Percentiles rank a stretch among this genome's conserved stretches.
These are phyloP conservation scores for Drosophila pandora DNA, from an alignment of 1,140 invertebrate species.

Conservation along the genomic window DNA sequence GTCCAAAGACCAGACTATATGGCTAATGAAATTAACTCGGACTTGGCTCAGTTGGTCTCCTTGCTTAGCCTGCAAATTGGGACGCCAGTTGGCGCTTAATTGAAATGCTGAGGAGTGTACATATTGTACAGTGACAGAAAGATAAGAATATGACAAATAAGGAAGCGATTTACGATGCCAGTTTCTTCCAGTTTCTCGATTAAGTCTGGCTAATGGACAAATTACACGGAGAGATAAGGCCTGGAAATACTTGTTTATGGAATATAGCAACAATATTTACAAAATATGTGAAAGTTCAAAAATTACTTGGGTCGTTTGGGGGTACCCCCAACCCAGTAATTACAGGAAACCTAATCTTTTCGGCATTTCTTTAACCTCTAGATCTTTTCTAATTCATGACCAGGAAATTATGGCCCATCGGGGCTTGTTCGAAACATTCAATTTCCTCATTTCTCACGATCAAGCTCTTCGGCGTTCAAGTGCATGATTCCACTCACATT, in stretches of 20 bases:
- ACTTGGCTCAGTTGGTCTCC: constrained; percentile 23
- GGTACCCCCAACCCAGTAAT: background rate
- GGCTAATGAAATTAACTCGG: constrained; percentile 48
- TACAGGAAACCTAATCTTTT: background rate
- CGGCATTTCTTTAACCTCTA: background rate
- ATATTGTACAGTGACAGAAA: constrained; percentile 8
- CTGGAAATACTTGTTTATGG: background rate
- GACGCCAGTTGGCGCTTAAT: constrained; percentile 37
- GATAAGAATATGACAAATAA: constrained; percentile 47
- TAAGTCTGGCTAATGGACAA: constrained; percentile 29
- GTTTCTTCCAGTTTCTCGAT: constrained; percentile 32
- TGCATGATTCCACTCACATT: constrained; percentile 8
- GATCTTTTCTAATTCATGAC: constrained; percentile 22
- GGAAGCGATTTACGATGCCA: constrained; percentile 34
- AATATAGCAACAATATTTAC: background rate
- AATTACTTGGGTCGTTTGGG: background rate
- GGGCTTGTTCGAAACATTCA: background rate
- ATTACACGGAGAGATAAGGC: constrained; percentile 27
- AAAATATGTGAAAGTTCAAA: background rate
- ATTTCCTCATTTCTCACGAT: constrained; percentile 35
- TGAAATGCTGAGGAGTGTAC: constrained; percentile 39
- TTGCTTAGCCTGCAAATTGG: constrained; percentile 30
- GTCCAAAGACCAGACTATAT: constrained; percentile 46
- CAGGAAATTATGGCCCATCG: constrained; percentile 20
- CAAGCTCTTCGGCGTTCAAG: constrained; percentile 18